Percentiles rank a stretch among this genome's conserved stretches.
Conservation (phyloP, 2,113 vertebrate species). For the Colossoma macropomum region DNA sequence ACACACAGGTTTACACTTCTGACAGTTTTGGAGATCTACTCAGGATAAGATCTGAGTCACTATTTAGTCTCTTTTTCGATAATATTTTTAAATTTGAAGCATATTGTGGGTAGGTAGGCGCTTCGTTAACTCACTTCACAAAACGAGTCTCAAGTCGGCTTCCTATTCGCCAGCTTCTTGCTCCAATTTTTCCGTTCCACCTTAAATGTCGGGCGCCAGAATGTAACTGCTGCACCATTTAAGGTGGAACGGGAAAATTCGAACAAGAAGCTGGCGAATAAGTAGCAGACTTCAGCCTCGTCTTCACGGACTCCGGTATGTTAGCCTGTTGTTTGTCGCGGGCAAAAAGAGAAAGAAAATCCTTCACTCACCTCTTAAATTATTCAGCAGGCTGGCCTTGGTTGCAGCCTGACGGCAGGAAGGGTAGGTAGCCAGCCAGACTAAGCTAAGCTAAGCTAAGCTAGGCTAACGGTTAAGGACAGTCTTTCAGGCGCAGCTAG, state of each 20-base stretch:
- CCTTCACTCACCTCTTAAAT: conserved; percentile 63
- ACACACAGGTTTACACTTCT: not conserved
- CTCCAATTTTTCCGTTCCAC: no score
- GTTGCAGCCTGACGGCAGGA: not conserved
- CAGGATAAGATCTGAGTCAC: not conserved
- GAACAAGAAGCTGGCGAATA: no score
- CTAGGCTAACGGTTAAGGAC: not conserved
- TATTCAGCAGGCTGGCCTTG: conserved; percentile 15
- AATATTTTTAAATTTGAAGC: not conserved
- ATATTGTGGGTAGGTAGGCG: not conserved
- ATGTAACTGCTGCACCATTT: no score
- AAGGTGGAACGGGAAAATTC: no score
- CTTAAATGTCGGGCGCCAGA: no score
- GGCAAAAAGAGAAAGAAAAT: not conserved
- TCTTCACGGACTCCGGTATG: not conserved
- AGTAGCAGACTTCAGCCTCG: no score
- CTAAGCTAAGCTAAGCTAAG: conserved; percentile 3
- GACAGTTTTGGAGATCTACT: not conserved
- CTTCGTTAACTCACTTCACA: no score
- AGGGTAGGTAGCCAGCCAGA: not conserved
- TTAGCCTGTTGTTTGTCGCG: not conserved
- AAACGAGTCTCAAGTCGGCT: no score
- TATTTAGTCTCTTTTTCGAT: not conserved
- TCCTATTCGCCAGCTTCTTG: no score
- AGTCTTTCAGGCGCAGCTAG: not conserved